A percentile compares a stretch with the other conserved stretches of the same genome.
Evolutionary conservation across 2,113 vertebrate genomes (phyloP).

Genomic region (Peromyscus polionotus): DNA sequence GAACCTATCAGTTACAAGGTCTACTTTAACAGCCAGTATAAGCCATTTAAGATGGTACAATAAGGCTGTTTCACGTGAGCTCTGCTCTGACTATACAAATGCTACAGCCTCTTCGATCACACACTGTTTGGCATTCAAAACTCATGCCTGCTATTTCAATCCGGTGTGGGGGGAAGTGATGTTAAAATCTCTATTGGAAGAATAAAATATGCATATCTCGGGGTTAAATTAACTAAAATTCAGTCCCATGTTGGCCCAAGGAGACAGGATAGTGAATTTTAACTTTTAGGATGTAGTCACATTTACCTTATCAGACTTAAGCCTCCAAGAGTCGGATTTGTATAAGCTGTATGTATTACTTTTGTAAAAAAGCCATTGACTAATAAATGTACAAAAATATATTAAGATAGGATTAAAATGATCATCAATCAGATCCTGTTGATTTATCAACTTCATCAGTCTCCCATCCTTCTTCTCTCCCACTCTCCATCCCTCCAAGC

Average conservation of each 20-base stretch:
- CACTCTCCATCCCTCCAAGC: neutral
- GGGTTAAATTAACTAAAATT: neutral
- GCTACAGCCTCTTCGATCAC: neutral
- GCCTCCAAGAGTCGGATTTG: neutral
- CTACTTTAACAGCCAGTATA: neutral
- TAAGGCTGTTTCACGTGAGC: neutral
- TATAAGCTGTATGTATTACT: neutral
- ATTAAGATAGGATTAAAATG: neutral
- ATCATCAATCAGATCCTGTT: neutral
- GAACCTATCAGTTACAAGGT: neutral
- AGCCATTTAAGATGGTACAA: neutral
- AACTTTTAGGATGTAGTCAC: neutral
- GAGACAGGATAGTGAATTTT: neutral
- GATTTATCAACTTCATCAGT: neutral
- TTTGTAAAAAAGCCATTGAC: slow-evolving; percentile 23
- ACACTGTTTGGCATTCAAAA: neutral
- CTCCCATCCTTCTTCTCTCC: neutral
- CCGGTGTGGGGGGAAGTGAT: neutral
- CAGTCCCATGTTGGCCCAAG: neutral
- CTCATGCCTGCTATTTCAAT: neutral
- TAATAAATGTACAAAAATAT: neutral
- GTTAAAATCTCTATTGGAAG: neutral
- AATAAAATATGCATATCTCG: neutral
- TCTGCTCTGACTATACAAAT: neutral
- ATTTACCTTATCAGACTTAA: slow-evolving; percentile 26